These are phyloP conservation scores for Zophobas morio DNA, from an alignment of 1,140 invertebrate species.

Conservation along the genomic window DNA sequence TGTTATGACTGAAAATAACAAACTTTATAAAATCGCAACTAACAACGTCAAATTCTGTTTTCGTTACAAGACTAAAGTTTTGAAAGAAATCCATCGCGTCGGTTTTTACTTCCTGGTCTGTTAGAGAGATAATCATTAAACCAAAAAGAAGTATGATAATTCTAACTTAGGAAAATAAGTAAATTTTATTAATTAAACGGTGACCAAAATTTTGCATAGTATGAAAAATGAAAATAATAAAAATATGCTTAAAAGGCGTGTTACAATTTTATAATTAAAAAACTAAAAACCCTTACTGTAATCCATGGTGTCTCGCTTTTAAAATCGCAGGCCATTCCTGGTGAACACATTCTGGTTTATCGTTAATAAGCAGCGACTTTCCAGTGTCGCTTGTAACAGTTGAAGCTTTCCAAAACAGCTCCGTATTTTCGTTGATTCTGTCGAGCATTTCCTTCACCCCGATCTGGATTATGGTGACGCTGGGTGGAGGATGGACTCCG, in stretches of 20 bases:
- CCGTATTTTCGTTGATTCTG: conserved; percentile 58
- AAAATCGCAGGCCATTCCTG: conserved; percentile 72
- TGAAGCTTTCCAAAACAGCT: conserved; percentile 58
- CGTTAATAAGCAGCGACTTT: conserved; percentile 56
- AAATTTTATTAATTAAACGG: too few species aligned
- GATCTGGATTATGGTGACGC: conserved; percentile 74
- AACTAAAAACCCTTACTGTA: conserved; percentile 73
- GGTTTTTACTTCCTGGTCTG: too few species aligned
- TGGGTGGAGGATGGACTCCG: conserved; percentile 78
- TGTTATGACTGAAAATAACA: conserved; percentile 74
- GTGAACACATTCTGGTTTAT: not conserved
- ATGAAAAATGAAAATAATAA: too few species aligned
- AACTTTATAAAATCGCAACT: not conserved
- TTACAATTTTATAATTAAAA: too few species aligned
- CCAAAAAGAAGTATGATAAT: too few species aligned
- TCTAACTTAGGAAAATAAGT: too few species aligned
- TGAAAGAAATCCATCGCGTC: too few species aligned
- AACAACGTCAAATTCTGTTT: not conserved
- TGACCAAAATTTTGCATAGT: too few species aligned
- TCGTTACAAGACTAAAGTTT: too few species aligned
- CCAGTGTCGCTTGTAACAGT: not conserved
- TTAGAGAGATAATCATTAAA: too few species aligned
- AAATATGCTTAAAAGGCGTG: too few species aligned
- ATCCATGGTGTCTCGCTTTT: conserved; percentile 74
- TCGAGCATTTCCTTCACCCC: conserved; percentile 75